These are phyloP conservation scores for Brachionus plicatilis DNA, from an alignment of 1,140 invertebrate species.

Conservation along the genomic window DNA sequence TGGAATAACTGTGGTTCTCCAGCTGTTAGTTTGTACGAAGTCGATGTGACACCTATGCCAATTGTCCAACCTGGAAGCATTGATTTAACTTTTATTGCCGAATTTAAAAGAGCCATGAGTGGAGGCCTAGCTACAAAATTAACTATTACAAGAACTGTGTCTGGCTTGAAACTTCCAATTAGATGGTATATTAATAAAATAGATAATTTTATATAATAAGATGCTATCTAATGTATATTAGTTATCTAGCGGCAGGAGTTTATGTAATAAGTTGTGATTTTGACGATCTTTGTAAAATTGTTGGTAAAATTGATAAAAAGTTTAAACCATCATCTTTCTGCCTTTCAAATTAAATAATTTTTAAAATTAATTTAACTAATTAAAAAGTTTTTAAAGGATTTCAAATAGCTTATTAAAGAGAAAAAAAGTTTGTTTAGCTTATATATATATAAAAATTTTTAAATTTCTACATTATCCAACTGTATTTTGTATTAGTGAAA, in stretches of 20 bases:
- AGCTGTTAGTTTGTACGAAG: not conserved
- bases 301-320: too few species aligned
- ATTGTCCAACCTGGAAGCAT: conserved; percentile 28
- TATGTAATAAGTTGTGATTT: conserved; percentile 26
- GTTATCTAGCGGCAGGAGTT: conserved; percentile 26
- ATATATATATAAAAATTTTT: too few species aligned
- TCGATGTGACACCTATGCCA: conserved; percentile 26
- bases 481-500: too few species aligned
- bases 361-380: too few species aligned
- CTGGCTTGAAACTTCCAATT: conserved; percentile 33
- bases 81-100: not conserved
- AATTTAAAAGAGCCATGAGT: conserved; percentile 20
- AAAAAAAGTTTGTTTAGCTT: too few species aligned
- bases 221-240: not conserved
- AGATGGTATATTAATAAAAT: not conserved
- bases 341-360: too few species aligned
- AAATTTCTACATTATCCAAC: too few species aligned
- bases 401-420: too few species aligned
- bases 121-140: not conserved
- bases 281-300: conserved; percentile 21
- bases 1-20: conserved; percentile 37
- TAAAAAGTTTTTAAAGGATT: too few species aligned
- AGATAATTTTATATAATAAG: not conserved
- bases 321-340: too few species aligned
- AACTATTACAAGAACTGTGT: conserved; percentile 5